These are phyloP conservation scores for Montipora foliosa DNA, from an alignment of 64 coral and sea anemone species.

Conservation along the genomic window DNA sequence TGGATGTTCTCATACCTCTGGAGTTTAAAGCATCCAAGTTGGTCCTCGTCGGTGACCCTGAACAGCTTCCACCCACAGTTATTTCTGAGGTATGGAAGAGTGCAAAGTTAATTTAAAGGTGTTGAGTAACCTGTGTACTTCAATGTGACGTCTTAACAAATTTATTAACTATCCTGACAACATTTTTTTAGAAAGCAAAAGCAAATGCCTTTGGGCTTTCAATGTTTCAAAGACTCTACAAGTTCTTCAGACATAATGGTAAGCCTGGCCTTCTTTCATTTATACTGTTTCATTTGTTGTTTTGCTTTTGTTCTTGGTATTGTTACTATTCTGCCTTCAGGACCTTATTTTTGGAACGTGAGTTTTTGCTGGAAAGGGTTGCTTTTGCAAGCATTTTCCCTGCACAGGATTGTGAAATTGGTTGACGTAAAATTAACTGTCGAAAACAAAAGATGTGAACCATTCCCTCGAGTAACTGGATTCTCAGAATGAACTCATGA, in stretches of 20 bases:
- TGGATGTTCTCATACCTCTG: constrained; percentile 71
- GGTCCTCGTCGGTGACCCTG: constrained; percentile 72
- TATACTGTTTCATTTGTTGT: not conserved
- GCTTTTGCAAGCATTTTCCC: not conserved
- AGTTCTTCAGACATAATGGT: constrained; percentile 80
- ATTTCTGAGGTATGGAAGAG: constrained; percentile 37
- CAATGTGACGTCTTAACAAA: not conserved
- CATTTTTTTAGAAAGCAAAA: constrained; percentile 67
- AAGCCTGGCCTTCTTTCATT: not conserved
- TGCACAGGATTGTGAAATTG: not conserved
- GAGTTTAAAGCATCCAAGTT: constrained; percentile 51
- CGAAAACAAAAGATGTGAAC: no score
- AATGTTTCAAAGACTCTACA: constrained; percentile 90
- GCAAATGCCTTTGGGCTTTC: constrained; percentile 83
- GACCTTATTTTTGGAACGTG: not conserved
- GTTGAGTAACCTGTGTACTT: not conserved
- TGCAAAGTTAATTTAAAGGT: not conserved
- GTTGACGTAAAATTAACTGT: no score
- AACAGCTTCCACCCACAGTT: constrained; percentile 68
- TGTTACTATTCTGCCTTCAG: not conserved
- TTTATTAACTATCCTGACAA: not conserved
- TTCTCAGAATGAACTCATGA: no score
- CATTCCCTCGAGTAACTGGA: no score
- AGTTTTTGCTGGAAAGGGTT: not conserved
- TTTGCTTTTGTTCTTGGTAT: not conserved